phyloP scores from a whole-genome alignment of 2,113 vertebrate genomes.

The Campylomormyrus tamandua region DNA sequence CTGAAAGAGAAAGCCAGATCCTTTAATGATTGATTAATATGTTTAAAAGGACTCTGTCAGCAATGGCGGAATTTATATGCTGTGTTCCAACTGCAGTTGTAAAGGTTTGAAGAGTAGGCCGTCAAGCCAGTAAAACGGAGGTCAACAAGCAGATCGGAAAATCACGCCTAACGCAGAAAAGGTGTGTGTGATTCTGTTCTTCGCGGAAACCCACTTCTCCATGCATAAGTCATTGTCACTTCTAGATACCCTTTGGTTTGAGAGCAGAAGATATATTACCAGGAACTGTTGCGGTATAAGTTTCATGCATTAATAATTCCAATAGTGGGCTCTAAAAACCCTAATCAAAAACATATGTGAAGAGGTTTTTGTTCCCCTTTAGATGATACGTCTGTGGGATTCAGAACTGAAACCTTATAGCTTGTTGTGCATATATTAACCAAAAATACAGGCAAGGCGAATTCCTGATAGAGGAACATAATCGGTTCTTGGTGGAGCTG shows the following conservation, averaged over 20 bases:
- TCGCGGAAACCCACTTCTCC: not conserved
- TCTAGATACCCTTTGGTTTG: slow-evolving; percentile 29
- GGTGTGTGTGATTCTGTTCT: not conserved
- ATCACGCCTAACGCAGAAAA: not conserved
- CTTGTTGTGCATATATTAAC: slow-evolving; percentile 32
- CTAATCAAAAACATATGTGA: slow-evolving; percentile 30
- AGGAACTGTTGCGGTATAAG: slow-evolving; percentile 30
- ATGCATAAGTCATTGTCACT: not conserved
- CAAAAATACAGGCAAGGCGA: slow-evolving; percentile 22
- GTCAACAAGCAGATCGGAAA: slow-evolving; percentile 10
- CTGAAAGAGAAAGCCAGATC: not conserved
- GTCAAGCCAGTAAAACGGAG: not conserved
- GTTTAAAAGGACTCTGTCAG: slow-evolving; percentile 7
- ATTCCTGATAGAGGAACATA: not conserved
- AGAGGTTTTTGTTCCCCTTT: slow-evolving; percentile 29
- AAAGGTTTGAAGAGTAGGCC: not conserved
- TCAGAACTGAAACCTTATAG: slow-evolving; percentile 27
- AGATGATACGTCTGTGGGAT: slow-evolving; percentile 28
- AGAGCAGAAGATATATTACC: slow-evolving; percentile 33
- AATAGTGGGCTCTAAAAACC: slow-evolving; percentile 14
- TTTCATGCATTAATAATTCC: slow-evolving; percentile 34
- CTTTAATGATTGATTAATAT: slow-evolving; percentile 6
- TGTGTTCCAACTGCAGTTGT: not conserved
- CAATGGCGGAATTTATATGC: not conserved
- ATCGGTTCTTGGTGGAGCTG: not conserved